Base-by-base conservation (phyloP, 1,140 invertebrate genomes). In the Galleria mellonella region DNA sequence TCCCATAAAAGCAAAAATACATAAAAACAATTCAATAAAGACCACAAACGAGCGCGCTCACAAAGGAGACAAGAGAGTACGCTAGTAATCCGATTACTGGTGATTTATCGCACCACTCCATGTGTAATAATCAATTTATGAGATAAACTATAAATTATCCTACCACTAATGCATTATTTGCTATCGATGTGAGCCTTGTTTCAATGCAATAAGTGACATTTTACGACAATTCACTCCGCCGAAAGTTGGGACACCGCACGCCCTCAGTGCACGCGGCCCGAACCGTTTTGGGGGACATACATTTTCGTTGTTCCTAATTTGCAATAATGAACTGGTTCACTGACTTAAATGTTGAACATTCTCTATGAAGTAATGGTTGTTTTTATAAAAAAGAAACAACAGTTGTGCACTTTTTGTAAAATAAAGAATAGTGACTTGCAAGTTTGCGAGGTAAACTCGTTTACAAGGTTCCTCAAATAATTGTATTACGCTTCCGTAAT, bases 71-170 rank as follows among this genome's bases (percentile, higher is more conserved):
- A 23, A 23, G 17, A 23, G 17, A 23, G 17, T 23, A 23, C 17
- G 17, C 17, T 23, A 2, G 17, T 69, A 60, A 75, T 75, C 65
- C 48, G 62, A 73, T 78, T 70, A 68, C 35, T 10, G 48, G 42
- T 68, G 73, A 77, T 70, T 71, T 67, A 72, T 74, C 51, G 44
- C 52, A 49, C 49, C 53, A 62, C 59, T 67, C 51, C 62, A 48
- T 54, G 51, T 62, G 60, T 62, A 68, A 68, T 75, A 70, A 72
- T 75, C 68, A 62, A 72, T 72, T 74, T 74, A 69, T 52, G 54
- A 50, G 62, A 67, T 67, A 62, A 70, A 69, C 66, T 72, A 70
- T 72, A 70, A 69, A 72, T 62, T 60, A 56, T 46, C 35, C 37
- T 32, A 17, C 47, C 17, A 39, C 32, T 1, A 13, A 30, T 37